A percentile compares a stretch with the other conserved stretches of the same genome.
Conservation (phyloP, 2,888 invertebrate species). For the Ochlodes sylvanus region DNA sequence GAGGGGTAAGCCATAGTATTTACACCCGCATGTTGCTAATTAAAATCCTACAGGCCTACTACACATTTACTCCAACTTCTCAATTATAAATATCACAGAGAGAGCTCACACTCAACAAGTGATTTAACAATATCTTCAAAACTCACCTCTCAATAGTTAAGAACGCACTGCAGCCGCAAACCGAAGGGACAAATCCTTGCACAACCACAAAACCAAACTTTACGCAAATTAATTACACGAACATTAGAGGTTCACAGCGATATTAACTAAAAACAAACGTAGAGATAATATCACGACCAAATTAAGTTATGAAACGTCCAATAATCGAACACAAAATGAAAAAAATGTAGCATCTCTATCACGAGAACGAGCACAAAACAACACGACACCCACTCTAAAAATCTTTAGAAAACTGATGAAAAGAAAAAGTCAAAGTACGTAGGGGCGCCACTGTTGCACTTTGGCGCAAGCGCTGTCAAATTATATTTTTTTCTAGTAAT, state of each 20-base stretch:
- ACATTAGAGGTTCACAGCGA: slow-evolving; percentile 62
- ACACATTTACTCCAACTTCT: neutral
- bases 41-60: slow-evolving; percentile 4
- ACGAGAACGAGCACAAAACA: slow-evolving; percentile 56
- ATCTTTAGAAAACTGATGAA: slow-evolving; percentile 72
- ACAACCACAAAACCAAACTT: slow-evolving; percentile 73
- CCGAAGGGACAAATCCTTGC: slow-evolving; percentile 70
- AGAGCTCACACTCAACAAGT: slow-evolving; percentile 15
- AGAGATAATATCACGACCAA: slow-evolving; percentile 58
- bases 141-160: slow-evolving; percentile 31
- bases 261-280: slow-evolving; percentile 54
- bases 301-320: slow-evolving; percentile 73
- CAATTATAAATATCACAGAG: slow-evolving; percentile 7
- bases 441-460: slow-evolving; percentile 56
- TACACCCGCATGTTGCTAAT: slow-evolving; percentile 35
- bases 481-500: slow-evolving; percentile 23
- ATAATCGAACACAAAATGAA: slow-evolving; percentile 60
- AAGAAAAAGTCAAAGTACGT: slow-evolving; percentile 43
- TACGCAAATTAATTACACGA: slow-evolving; percentile 70
- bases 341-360: slow-evolving; percentile 73
- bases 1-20: slow-evolving; percentile 31
- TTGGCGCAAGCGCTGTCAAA: slow-evolving; percentile 72
- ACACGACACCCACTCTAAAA: slow-evolving; percentile 70
- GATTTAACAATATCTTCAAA: slow-evolving; percentile 16
- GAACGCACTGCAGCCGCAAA: slow-evolving; percentile 41